Evolutionary conservation across 2,888 invertebrate species (phyloP), one percentile per base, ranked within the genome.

Genomic region (Dusona sp.): DNA sequence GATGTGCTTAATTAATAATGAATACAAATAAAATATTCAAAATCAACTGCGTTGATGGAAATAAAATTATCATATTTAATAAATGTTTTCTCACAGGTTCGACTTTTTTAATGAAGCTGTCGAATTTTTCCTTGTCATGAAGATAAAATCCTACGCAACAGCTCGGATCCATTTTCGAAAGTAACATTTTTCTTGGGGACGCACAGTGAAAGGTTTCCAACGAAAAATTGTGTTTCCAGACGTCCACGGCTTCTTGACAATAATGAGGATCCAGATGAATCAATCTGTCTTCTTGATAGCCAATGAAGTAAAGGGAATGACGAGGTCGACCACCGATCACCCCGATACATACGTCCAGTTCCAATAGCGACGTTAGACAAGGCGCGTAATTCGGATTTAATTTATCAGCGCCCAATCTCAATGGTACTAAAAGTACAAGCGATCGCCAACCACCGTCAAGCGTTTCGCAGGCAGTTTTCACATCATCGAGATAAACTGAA

Each of bases 241-340:
- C 97, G 94, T 98, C 97, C 48, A 98, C 97, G 95, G 97, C 97
- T 94, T 98, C 98, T 94, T 99, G 99, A 92, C 98, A 98, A 91
- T 98, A 98, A 94, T 99, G 99, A 25, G 99, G 99, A 95, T 99
- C 99, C 90, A 99, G 95, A 92, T 98, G 98, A 90, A 99, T 98
- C 84, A 99, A 95, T 94, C 97, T 97, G 93, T 98, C 98, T 93
- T 98, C 98, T 95, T 98, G 98, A 94, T 97, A 98, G 72, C 99
- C 99, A 87, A 99, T 96, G 95, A 99, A 98, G 94, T 98, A 99
- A 51, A 99, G 95, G 22, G 99, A 98, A 95, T 98, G 98, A 92
- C 98, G 97, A 0, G 99, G 99, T 90, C 97, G 95, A 19, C 99
- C 99, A 9, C 99, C 99, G 92, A 99, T 98, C 75, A 99, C 97